A percentile compares a stretch with the other conserved stretches of the same genome.
Evolutionary conservation across 2,888 invertebrate genomes (phyloP).

Genomic region (Papilio elwesi): DNA sequence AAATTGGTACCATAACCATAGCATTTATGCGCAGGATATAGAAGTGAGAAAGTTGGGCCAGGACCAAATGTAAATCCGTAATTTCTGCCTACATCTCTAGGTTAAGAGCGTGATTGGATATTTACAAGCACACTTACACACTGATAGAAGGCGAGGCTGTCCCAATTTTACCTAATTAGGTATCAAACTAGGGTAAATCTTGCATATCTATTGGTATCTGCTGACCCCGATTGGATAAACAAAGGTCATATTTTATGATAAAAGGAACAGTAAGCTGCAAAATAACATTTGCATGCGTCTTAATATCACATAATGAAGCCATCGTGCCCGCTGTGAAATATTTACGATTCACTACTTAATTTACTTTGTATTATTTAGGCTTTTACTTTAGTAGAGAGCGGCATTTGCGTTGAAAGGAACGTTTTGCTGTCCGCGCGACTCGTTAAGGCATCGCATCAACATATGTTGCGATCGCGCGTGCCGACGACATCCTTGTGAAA

Average conservation of each 20-base stretch:
- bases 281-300: not conserved
- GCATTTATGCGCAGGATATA: no score
- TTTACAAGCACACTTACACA: no score
- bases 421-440: conserved; percentile 17
- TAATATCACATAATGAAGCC: conserved; percentile 3
- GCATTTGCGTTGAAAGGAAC: conserved; percentile 34
- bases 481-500: not conserved
- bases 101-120: no score
- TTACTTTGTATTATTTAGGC: conserved; percentile 16
- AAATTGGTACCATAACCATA: no score
- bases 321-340: conserved; percentile 17
- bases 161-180: no score
- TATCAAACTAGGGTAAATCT: no score
- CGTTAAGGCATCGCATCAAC: conserved; percentile 27
- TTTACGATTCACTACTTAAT: not conserved
- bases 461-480: conserved; percentile 12
- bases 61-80: no score
- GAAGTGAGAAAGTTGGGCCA: no score
- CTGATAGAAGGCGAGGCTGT: no score
- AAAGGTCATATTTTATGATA: conserved; percentile 1
- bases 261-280: not conserved
- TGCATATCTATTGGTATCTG: no score
- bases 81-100: no score
- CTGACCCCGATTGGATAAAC: conserved; percentile 1
- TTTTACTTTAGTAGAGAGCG: conserved; percentile 2